phyloP scores from a whole-genome alignment of 2,113 vertebrate genomes.

The Apodemus sylvaticus region DNA sequence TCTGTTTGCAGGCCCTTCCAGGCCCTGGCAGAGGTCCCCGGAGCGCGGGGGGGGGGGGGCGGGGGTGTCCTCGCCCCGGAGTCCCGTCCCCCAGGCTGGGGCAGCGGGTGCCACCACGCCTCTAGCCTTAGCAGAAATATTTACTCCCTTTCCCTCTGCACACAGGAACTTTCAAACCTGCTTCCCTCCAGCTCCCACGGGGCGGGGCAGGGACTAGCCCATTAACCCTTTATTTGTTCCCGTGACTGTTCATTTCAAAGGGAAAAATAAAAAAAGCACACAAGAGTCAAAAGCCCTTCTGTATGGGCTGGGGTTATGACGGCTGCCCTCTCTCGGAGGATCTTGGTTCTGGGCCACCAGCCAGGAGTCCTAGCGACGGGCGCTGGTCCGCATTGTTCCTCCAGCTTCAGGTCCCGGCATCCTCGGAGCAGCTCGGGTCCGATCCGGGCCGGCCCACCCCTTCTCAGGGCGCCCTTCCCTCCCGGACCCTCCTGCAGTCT shows the following conservation, averaged over 20 bases:
- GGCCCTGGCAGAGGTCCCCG: neutral
- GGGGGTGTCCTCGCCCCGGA: neutral
- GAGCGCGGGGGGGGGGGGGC: neutral
- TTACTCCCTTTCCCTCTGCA: neutral
- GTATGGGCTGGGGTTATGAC: constrained; percentile 35
- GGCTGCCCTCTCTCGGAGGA: constrained; percentile 52
- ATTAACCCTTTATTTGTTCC: constrained; percentile 76
- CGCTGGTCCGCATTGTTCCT: constrained; percentile 49
- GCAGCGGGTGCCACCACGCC: neutral
- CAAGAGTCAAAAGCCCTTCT: neutral
- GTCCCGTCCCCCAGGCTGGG: neutral
- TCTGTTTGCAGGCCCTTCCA: constrained; percentile 12
- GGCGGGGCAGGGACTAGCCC: constrained; percentile 67
- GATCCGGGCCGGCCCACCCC: neutral
- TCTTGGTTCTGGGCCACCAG: constrained; percentile 56
- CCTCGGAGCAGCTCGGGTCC: constrained; percentile 5
- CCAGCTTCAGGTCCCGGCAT: neutral
- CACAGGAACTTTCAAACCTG: constrained; percentile 77
- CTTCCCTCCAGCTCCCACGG: constrained; percentile 68
- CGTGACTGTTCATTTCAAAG: constrained; percentile 25
- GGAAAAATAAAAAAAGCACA: neutral
- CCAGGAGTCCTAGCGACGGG: neutral
- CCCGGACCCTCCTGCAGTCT: neutral
- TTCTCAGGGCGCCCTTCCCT: neutral
- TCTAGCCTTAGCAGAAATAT: neutral